These are phyloP conservation scores for Aleiodes sp. DNA, from an alignment of 1,140 invertebrate genomes.

Conservation along the genomic window DNA sequence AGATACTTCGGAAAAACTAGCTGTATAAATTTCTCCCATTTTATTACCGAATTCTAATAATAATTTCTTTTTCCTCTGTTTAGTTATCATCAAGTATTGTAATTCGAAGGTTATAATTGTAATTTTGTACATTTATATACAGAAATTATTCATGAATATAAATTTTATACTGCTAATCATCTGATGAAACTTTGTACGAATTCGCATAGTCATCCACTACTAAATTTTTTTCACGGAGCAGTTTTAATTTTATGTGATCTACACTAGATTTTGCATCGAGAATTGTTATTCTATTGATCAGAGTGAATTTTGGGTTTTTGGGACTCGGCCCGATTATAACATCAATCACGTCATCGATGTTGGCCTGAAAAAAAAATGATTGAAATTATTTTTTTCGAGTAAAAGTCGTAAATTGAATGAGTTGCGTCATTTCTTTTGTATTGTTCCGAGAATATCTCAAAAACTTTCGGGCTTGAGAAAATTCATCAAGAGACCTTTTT, in stretches of 20 bases:
- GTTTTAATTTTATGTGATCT: slow-evolving; percentile 65
- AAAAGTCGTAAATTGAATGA: neutral
- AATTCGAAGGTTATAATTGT: neutral
- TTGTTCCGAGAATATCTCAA: too few relatives aligned
- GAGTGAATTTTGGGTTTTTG: slow-evolving; percentile 70
- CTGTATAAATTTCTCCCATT: too few relatives aligned
- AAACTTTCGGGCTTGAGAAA: too few relatives aligned
- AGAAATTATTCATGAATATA: slow-evolving; percentile 13
- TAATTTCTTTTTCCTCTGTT: too few relatives aligned
- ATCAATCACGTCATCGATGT: slow-evolving; percentile 74
- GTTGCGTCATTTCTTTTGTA: too few relatives aligned
- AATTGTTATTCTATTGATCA: slow-evolving; percentile 71
- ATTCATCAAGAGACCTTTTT: too few relatives aligned
- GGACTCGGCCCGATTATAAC: slow-evolving; percentile 69
- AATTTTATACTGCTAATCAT: neutral
- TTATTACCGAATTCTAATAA: too few relatives aligned
- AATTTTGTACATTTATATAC: slow-evolving; percentile 22
- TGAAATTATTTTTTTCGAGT: neutral
- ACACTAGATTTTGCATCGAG: slow-evolving; percentile 60
- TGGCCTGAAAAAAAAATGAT: slow-evolving; percentile 55
- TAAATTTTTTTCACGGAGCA: slow-evolving; percentile 70
- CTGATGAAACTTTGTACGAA: slow-evolving; percentile 58
- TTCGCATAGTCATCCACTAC: slow-evolving; percentile 71
- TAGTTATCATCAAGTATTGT: neutral
- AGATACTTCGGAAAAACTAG: too few relatives aligned